Percentiles rank a stretch among this genome's conserved stretches.
These are phyloP conservation scores for Sitophilus oryzae DNA, from an alignment of 1,140 invertebrate species.

Conservation along the genomic window DNA sequence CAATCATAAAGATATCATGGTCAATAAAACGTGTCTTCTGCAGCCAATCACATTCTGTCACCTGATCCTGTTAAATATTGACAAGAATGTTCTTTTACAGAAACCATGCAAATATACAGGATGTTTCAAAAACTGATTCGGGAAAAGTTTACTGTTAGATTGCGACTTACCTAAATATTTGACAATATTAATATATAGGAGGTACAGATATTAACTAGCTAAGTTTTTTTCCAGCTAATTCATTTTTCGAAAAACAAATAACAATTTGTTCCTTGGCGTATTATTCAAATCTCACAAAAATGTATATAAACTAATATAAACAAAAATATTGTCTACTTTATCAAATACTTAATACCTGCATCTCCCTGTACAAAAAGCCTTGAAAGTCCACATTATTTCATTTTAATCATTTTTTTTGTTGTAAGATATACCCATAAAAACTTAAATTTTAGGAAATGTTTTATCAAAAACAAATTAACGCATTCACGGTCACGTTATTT, in stretches of 20 bases:
- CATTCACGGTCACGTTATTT: no score
- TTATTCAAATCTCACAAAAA: no score
- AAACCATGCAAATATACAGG: no score
- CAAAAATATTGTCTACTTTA: slow-evolving; percentile 2
- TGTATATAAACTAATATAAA: no score
- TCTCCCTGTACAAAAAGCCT: slow-evolving; percentile 30
- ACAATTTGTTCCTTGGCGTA: no score
- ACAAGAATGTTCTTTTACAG: neutral
- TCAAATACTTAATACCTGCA: slow-evolving; percentile 26
- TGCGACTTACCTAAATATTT: slow-evolving; percentile 27
- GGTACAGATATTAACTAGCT: slow-evolving; percentile 27
- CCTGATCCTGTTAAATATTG: neutral
- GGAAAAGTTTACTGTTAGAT: slow-evolving; percentile 28
- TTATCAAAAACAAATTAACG: neutral
- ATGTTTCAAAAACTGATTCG: no score
- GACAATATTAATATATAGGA: slow-evolving; percentile 26
- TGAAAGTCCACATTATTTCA: slow-evolving; percentile 27
- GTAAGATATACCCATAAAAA: neutral
- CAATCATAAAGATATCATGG: no score
- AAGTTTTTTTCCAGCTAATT: neutral
- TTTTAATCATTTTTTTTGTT: slow-evolving; percentile 14
- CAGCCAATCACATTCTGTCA: neutral
- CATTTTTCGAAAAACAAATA: slow-evolving; percentile 11
- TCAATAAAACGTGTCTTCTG: no score
- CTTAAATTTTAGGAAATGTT: neutral